Conservation (phyloP, 2,888 invertebrate genomes). For the Pegoplata infirma region DNA sequence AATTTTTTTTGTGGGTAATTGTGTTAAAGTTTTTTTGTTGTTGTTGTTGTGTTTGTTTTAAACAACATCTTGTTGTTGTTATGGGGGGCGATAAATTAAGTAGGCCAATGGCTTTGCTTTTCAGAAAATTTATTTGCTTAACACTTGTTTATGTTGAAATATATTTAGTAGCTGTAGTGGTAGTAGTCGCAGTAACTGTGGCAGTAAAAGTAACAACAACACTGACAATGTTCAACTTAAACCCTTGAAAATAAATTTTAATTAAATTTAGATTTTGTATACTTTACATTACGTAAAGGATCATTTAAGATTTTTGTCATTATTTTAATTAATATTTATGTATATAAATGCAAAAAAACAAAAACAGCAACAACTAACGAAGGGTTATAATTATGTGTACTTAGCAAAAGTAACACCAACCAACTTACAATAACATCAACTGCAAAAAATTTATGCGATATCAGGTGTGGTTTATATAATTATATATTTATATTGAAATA, state of each 20-base stretch:
- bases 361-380: too few relatives aligned
- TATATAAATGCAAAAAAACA: background rate
- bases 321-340: constrained; percentile 48
- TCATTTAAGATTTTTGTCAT: constrained; percentile 47
- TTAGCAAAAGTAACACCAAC: background rate
- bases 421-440: too few relatives aligned
- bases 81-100: constrained; percentile 16
- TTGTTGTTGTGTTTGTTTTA: background rate
- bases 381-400: background rate
- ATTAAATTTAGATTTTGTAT: constrained; percentile 54
- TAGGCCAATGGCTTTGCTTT: constrained; percentile 45
- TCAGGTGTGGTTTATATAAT: background rate
- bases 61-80: background rate
- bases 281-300: constrained; percentile 37
- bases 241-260: constrained; percentile 55
- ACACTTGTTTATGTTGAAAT: background rate
- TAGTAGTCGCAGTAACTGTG: background rate
- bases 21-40: constrained; percentile 1
- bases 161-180: background rate
- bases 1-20: background rate
- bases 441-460: background rate
- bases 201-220: background rate
- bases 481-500: background rate
- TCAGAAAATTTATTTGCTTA: constrained; percentile 23
- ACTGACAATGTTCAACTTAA: background rate